Base-by-base conservation (phyloP, 2,797 vertebrate genomes). In the Spondyliosoma cantharus region DNA sequence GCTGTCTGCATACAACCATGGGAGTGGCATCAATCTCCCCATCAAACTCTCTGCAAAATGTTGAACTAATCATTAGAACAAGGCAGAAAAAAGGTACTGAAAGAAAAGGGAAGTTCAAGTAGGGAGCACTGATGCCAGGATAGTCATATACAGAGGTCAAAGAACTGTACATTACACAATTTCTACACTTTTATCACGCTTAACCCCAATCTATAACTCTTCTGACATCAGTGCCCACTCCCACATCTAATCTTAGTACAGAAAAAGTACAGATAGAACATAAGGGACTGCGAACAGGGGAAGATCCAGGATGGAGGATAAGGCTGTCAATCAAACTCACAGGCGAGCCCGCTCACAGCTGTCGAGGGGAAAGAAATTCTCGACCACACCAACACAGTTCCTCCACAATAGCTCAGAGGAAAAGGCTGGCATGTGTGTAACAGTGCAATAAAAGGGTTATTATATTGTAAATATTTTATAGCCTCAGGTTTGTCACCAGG, bases 401-500 rank as follows among this genome's bases (percentile, higher is more conserved):
- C 67, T 64, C 63, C 57, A 75, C 61, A 29, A 42, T 3, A 66
- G 57, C 76, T 81, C 61, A 56, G 43, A 66, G 54, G 66, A 63
- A 69, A 84, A 82, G 53, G 45, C 71, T 61, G 56, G 43, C 48
- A 53, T 78, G 58, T 68, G 80, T 74, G 77, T 52, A 75, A 80
- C 62, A 48, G 77, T 70, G 70, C 84, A 84, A 87, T 91, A 81
- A 89, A 90, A 86, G 42, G 78, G 17, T 72, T 77, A 84, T 74
- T 71, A 80, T 85, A 84, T 65, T 85, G 67, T 90, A 82, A 90
- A 90, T 92, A 90, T 91, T 93, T 90, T 25, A 91, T 81, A 57
- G 62, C 81, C 82, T 65, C 56, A 22, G 76, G 61, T 86, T 81
- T 85, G 74, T 88, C 70, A 65, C 85, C 60, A 75, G 29, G 59